A percentile compares a stretch with the other conserved stretches of the same genome.
phyloP scores from a whole-genome alignment of 2,113 vertebrate genomes.

The Microcebus tavaratra region DNA sequence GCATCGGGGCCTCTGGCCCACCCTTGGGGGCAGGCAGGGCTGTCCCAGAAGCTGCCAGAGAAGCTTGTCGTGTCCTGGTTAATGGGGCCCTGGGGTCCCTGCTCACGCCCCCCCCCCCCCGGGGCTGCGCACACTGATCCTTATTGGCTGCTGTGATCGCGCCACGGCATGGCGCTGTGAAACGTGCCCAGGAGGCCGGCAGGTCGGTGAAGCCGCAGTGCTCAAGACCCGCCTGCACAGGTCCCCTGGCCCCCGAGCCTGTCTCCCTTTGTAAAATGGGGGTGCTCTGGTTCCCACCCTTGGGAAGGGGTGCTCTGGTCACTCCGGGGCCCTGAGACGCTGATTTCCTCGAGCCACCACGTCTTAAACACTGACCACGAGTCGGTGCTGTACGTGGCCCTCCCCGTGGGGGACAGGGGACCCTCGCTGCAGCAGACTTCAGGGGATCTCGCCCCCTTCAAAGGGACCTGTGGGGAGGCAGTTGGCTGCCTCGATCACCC shows the following conservation, averaged over 20 bases:
- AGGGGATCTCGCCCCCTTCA: background rate
- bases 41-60: background rate
- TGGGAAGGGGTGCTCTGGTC: accelerated
- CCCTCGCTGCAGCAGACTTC: background rate
- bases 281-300: accelerated
- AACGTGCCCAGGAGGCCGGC: accelerated
- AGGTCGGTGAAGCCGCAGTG: accelerated
- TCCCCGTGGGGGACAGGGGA: background rate
- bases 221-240: accelerated
- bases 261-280: background rate
- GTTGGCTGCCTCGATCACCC: background rate
- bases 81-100: background rate
- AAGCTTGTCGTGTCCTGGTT: background rate
- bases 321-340: background rate
- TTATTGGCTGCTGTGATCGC: accelerated
- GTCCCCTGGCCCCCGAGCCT: background rate
- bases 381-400: background rate
- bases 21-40: background rate
- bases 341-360: background rate
- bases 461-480: background rate
- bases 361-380: accelerated
- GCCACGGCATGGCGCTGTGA: accelerated
- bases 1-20: background rate
- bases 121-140: no score
- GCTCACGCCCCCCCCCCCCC: no score